These are phyloP conservation scores for Hyles lineata DNA, from an alignment of 2,888 invertebrate genomes.

Conservation along the genomic window DNA sequence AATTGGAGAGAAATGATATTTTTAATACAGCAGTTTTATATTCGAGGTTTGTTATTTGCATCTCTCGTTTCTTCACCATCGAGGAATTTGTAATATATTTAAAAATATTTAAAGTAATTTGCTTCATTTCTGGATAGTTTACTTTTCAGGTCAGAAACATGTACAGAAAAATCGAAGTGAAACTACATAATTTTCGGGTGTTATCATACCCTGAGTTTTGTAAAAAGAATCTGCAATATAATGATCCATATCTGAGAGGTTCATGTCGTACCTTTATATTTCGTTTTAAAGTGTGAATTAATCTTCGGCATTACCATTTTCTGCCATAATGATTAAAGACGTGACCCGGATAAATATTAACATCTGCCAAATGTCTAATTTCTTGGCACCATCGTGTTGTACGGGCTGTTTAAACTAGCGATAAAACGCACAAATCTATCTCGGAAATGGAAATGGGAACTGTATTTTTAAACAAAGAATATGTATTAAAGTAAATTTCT, in stretches of 20 bases:
- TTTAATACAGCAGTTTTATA: too few species aligned
- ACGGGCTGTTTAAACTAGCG: not conserved
- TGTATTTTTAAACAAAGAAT: not conserved
- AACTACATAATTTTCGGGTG: too few species aligned
- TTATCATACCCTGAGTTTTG: too few species aligned
- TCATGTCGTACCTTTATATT: not conserved
- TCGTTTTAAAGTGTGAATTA: not conserved
- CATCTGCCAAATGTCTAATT: slow-evolving; percentile 17
- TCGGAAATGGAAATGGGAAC: not conserved
- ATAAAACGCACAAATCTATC: not conserved
- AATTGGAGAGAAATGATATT: not conserved
- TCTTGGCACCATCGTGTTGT: slow-evolving; percentile 7
- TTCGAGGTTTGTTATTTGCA: too few species aligned
- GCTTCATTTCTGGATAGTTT: too few species aligned
- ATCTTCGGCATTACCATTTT: not conserved
- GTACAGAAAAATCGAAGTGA: too few species aligned
- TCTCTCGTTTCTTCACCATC: too few species aligned
- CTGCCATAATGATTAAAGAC: slow-evolving; percentile 11
- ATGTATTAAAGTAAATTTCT: not conserved
- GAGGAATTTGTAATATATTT: too few species aligned
- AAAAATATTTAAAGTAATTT: too few species aligned
- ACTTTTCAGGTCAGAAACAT: too few species aligned
- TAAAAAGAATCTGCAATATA: not conserved
- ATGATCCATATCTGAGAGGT: not conserved
- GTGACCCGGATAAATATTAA: slow-evolving; percentile 15